Percentiles rank a stretch among this genome's conserved stretches.
phyloP scores from a whole-genome alignment of 2,113 vertebrate species.

The Callionymus lyra region DNA sequence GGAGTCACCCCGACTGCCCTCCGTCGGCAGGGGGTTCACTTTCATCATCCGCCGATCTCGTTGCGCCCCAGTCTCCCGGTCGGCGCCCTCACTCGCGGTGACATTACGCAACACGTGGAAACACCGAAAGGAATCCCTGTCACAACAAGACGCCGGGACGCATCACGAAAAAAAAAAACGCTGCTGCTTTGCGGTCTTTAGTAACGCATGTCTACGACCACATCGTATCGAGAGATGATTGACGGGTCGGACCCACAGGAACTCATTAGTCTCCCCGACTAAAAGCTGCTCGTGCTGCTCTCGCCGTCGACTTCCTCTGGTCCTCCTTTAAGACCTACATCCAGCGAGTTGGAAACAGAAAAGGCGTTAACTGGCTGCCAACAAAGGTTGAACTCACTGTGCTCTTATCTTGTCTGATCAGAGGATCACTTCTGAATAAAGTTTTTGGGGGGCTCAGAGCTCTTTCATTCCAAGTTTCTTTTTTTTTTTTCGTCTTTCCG shows the following conservation, averaged over 20 bases:
- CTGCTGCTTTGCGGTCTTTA: too few species aligned
- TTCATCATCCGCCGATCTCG: slow-evolving; percentile 37
- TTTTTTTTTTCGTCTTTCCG: too few species aligned
- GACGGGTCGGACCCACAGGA: slow-evolving; percentile 73
- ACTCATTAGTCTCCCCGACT: slow-evolving; percentile 75
- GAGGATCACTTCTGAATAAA: slow-evolving; percentile 50
- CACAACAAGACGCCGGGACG: too few species aligned
- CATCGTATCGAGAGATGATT: too few species aligned
- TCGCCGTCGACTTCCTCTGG: slow-evolving; percentile 46
- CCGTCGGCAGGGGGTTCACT: slow-evolving; percentile 63
- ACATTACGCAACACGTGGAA: slow-evolving; percentile 57
- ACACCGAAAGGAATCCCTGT: too few species aligned
- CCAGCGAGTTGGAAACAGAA: slow-evolving; percentile 61
- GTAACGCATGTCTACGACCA: too few species aligned
- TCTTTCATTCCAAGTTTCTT: slow-evolving; percentile 63
- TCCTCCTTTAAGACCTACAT: slow-evolving; percentile 68
- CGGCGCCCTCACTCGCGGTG: slow-evolving; percentile 45
- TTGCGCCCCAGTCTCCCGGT: slow-evolving; percentile 37
- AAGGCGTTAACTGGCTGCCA: slow-evolving; percentile 56
- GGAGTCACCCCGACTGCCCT: slow-evolving; percentile 69
- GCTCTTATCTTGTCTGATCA: slow-evolving; percentile 68
- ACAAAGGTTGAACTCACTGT: slow-evolving; percentile 49
- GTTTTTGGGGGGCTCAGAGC: slow-evolving; percentile 21
- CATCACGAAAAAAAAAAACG: too few species aligned
- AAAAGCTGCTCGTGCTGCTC: slow-evolving; percentile 71